These are phyloP conservation scores for Byasa hedistus DNA, from an alignment of 2,888 invertebrate species.

Conservation along the genomic window DNA sequence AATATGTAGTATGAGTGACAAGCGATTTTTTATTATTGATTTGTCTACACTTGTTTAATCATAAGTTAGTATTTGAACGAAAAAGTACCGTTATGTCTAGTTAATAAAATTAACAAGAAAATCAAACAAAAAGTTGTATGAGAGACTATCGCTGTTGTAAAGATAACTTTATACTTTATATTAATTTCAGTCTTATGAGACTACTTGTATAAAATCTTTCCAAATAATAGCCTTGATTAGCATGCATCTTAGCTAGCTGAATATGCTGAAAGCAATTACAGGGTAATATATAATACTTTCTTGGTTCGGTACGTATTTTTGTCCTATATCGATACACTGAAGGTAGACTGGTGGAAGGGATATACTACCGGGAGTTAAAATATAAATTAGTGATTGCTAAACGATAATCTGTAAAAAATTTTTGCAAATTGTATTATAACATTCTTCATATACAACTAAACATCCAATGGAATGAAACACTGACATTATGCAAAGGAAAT, in stretches of 20 bases:
- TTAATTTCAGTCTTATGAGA: too few species aligned
- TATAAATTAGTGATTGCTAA: neutral
- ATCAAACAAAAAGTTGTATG: neutral
- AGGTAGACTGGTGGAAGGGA: too few species aligned
- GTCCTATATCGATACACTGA: too few species aligned
- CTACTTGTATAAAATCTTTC: too few species aligned
- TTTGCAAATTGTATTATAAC: neutral
- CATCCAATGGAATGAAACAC: conserved; percentile 6
- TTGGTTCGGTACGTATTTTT: too few species aligned
- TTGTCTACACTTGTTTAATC: neutral
- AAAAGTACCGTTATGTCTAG: neutral
- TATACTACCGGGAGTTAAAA: neutral
- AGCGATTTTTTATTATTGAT: neutral
- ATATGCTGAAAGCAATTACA: too few species aligned
- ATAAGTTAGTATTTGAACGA: neutral
- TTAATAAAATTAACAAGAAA: neutral
- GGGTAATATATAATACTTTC: too few species aligned
- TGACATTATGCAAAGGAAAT: conserved; percentile 19
- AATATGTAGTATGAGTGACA: neutral
- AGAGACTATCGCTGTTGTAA: neutral
- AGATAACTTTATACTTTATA: neutral
- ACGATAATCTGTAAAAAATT: neutral
- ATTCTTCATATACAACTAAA: neutral
- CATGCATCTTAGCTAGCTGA: too few species aligned
- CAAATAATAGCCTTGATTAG: too few species aligned